Evolutionary conservation across 2,888 invertebrate genomes (phyloP).

Genomic region (Atethmia centrago): DNA sequence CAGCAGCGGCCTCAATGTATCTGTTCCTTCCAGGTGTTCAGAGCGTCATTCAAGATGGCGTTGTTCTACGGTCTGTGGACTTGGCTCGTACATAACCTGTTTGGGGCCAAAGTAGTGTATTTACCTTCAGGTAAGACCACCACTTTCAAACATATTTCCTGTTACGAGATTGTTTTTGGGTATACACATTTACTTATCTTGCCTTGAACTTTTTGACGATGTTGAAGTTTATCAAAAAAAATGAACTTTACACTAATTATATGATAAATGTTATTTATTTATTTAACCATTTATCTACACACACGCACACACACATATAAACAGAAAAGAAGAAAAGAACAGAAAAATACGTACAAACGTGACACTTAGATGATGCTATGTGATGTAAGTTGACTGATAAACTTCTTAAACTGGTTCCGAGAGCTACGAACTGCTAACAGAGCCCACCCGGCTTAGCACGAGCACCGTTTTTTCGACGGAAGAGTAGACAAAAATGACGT

Average conservation of each 20-base stretch:
- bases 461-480: too few relatives aligned
- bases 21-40: constrained; percentile 92
- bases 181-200: not conserved
- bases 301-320: too few relatives aligned
- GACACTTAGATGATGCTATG: too few relatives aligned
- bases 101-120: constrained; percentile 98
- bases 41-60: constrained; percentile 99
- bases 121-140: constrained; percentile 94
- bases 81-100: constrained; percentile 98
- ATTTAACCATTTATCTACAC: too few relatives aligned
- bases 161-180: not conserved
- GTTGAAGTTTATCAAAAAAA: constrained; percentile 14
- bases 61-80: constrained; percentile 99
- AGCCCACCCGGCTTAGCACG: too few relatives aligned
- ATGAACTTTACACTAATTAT: too few relatives aligned
- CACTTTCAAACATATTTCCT: not conserved
- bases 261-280: too few relatives aligned
- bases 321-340: too few relatives aligned
- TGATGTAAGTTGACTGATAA: too few relatives aligned
- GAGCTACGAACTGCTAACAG: not conserved
- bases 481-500: too few relatives aligned
- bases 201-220: not conserved
- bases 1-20: not conserved
- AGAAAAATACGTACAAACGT: too few relatives aligned
- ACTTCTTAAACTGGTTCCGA: too few relatives aligned